These are phyloP conservation scores for Planococcus citri DNA, from an alignment of 1,140 invertebrate genomes.

Conservation along the genomic window DNA sequence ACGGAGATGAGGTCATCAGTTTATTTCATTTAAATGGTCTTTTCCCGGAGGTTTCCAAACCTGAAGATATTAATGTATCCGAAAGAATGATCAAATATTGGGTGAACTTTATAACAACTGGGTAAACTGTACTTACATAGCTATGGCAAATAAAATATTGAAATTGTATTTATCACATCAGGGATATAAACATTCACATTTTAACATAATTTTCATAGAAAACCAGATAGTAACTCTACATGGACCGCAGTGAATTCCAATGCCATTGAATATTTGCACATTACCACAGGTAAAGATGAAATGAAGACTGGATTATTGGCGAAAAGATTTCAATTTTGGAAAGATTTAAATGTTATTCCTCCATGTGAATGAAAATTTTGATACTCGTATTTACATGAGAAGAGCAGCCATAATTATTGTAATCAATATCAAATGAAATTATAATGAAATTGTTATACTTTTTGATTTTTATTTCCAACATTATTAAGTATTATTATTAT, in stretches of 20 bases:
- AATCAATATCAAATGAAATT: no score
- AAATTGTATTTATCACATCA: no score
- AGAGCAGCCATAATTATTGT: no score
- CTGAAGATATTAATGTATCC: neutral
- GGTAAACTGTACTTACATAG: neutral
- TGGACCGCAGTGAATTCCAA: neutral
- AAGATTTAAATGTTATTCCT: neutral
- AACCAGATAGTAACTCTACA: neutral
- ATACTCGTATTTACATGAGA: neutral
- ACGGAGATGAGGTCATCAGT: neutral
- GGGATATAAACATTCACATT: no score
- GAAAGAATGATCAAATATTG: conserved; percentile 1
- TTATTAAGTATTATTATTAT: no score
- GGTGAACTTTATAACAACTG: neutral
- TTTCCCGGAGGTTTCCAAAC: neutral
- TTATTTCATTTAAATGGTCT: neutral
- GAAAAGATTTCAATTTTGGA: neutral
- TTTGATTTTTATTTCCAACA: no score
- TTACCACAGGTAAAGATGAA: neutral
- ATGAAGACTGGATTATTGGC: neutral
- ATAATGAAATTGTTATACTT: no score
- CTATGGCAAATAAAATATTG: neutral
- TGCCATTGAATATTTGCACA: neutral
- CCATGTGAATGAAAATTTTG: neutral
- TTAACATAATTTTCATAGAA: neutral